These are phyloP conservation scores for Ceramica pisi DNA, from an alignment of 2,888 invertebrate species.

Conservation along the genomic window DNA sequence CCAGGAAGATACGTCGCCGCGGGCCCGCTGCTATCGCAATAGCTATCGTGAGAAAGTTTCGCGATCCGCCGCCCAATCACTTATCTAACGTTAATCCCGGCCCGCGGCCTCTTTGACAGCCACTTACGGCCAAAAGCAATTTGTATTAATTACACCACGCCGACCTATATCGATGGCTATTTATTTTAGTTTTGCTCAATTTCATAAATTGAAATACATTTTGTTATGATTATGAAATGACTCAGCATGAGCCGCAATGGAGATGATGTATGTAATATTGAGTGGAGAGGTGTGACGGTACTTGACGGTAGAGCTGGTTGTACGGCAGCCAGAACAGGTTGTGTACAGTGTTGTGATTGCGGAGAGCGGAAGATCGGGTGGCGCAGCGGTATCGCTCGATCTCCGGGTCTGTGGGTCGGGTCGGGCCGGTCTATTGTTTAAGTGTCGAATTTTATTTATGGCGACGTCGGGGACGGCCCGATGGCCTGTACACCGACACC, in stretches of 20 bases:
- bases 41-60: constrained; percentile 86
- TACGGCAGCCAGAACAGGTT: constrained; percentile 67
- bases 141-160: constrained; percentile 84
- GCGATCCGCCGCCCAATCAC: constrained; percentile 82
- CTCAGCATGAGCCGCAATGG: constrained; percentile 17
- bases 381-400: constrained; percentile 80
- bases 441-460: constrained; percentile 87
- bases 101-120: constrained; percentile 85
- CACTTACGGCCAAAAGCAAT: constrained; percentile 80
- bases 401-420: constrained; percentile 75
- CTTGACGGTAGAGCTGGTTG: constrained; percentile 49
- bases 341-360: constrained; percentile 77
- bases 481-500: constrained; percentile 78
- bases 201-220: constrained; percentile 44
- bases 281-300: constrained; percentile 67
- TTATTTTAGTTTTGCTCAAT: constrained; percentile 64
- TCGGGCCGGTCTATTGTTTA: constrained; percentile 81
- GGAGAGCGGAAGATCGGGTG: constrained; percentile 59
- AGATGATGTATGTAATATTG: constrained; percentile 61
- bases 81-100: constrained; percentile 81
- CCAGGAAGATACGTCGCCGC: constrained; percentile 66
- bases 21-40: constrained; percentile 71
- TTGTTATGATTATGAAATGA: constrained; percentile 23
- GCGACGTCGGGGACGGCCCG: constrained; percentile 72
- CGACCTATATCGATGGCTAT: constrained; percentile 75